phyloP scores from a whole-genome alignment of 2,797 vertebrate species.

The Spatula clypeata region DNA sequence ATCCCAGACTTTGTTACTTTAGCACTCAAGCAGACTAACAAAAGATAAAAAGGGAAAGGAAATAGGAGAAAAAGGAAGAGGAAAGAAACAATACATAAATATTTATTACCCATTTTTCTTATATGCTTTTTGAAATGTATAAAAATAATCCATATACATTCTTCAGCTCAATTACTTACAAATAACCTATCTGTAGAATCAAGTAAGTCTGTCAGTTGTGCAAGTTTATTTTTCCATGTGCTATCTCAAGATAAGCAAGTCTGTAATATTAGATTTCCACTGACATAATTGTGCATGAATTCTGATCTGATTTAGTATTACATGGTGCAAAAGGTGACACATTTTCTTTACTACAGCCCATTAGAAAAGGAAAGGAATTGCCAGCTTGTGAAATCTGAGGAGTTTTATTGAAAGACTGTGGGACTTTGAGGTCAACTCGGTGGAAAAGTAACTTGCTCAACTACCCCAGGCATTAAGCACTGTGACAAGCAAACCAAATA shows the following conservation, averaged over 20 bases:
- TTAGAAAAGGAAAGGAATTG: conserved; percentile 77
- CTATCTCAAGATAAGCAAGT: conserved; percentile 87
- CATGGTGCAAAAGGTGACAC: conserved; percentile 84
- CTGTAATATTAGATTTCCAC: conserved; percentile 84
- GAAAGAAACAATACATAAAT: conserved; percentile 77
- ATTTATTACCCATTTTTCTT: conserved; percentile 85
- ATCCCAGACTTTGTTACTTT: conserved; percentile 71
- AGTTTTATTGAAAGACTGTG: conserved; percentile 80
- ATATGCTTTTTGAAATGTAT: conserved; percentile 75
- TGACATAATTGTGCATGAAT: conserved; percentile 87
- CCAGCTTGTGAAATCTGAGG: conserved; percentile 80
- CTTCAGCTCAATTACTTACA: conserved; percentile 90
- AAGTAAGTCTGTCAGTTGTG: conserved; percentile 82
- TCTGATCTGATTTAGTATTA: conserved; percentile 87
- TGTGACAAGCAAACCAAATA: conserved; percentile 81
- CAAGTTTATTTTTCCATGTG: conserved; percentile 86
- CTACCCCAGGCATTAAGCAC: conserved; percentile 73
- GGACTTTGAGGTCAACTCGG: conserved; percentile 79
- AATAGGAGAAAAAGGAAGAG: not conserved
- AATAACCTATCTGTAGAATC: conserved; percentile 87
- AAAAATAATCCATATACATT: conserved; percentile 88
- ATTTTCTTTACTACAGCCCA: conserved; percentile 82
- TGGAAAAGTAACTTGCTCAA: conserved; percentile 80
- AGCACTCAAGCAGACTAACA: conserved; percentile 76
- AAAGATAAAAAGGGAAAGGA: conserved; percentile 51